Evolutionary conservation across 2,888 invertebrate genomes (phyloP).

Genomic region (Sarcophaga variegata): DNA sequence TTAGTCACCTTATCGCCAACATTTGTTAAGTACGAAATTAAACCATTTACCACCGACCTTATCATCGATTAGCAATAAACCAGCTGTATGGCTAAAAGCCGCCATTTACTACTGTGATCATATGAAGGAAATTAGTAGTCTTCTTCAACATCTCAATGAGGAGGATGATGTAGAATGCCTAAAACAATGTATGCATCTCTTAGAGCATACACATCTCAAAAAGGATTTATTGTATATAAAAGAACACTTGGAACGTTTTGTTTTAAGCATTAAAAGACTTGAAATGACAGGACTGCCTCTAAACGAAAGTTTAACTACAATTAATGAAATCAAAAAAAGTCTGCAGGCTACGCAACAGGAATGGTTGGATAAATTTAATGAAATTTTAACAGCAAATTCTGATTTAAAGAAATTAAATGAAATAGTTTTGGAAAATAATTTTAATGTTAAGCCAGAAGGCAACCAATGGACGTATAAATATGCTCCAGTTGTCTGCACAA

Average conservation of each 20-base stretch:
- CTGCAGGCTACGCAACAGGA: constrained; percentile 31
- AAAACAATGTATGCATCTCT: constrained; percentile 37
- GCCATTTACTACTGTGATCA: constrained; percentile 41
- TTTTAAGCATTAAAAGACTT: constrained; percentile 19
- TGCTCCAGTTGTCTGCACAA: constrained; percentile 28
- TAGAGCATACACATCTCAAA: constrained; percentile 21
- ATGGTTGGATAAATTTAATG: constrained; percentile 40
- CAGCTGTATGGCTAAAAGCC: constrained; percentile 29
- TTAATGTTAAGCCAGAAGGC: neutral
- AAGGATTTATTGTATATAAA: constrained; percentile 36
- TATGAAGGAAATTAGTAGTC: constrained; percentile 22
- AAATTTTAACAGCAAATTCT: constrained; percentile 28
- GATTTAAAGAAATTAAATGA: constrained; percentile 33
- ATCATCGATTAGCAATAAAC: neutral
- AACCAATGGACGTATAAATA: constrained; percentile 27
- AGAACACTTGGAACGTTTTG: constrained; percentile 28
- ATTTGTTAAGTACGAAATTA: constrained; percentile 37
- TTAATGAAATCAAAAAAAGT: neutral
- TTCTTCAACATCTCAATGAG: constrained; percentile 16
- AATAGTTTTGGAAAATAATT: neutral
- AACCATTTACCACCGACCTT: neutral
- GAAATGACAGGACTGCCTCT: constrained; percentile 27
- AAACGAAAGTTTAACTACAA: constrained; percentile 40
- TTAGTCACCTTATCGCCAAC: constrained; percentile 49
- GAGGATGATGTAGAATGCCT: constrained; percentile 38